Evolutionary conservation across 53 echinoderm and acorn worm genomes (phyloP).

Genomic region (Actinopyga echinites): DNA sequence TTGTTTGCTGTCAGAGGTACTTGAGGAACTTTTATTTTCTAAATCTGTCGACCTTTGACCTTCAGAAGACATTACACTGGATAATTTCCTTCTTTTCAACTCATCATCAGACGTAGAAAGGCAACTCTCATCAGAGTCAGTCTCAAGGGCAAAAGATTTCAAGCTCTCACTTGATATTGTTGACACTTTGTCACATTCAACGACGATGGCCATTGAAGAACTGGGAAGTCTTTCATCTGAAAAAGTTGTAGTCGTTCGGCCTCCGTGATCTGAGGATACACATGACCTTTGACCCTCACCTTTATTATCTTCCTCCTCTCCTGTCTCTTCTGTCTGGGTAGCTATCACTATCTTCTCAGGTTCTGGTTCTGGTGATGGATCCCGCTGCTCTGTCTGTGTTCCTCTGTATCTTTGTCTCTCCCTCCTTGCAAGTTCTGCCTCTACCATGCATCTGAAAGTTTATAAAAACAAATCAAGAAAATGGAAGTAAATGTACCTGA

Average conservation of each 20-base stretch:
- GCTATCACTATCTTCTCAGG: conserved; percentile 67
- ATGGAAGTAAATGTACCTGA: too few relatives aligned
- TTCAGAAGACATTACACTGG: conserved; percentile 4
- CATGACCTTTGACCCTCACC: conserved; percentile 45
- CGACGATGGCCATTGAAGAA: background rate
- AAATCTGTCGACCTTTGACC: conserved; percentile 22
- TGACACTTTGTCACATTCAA: background rate
- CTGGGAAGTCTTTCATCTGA: background rate
- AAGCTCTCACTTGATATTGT: conserved; percentile 30
- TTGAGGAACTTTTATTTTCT: background rate
- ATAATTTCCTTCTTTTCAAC: conserved; percentile 30
- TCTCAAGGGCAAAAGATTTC: conserved; percentile 5
- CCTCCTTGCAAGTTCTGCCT: conserved; percentile 88
- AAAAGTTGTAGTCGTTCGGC: background rate
- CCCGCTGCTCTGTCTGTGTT: conserved; percentile 76
- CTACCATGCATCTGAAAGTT: conserved; percentile 79
- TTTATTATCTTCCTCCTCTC: conserved; percentile 58
- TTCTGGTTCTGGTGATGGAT: conserved; percentile 69
- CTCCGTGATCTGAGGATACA: background rate
- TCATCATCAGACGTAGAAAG: conserved; percentile 46
- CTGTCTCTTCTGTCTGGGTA: conserved; percentile 71
- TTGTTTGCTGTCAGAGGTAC: background rate
- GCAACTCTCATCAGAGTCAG: conserved; percentile 12
- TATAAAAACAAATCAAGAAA: too few relatives aligned
- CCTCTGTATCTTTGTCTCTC: conserved; percentile 88